These are phyloP conservation scores for Pogonus chalceus DNA, from an alignment of 1,140 invertebrate genomes.

Conservation along the genomic window DNA sequence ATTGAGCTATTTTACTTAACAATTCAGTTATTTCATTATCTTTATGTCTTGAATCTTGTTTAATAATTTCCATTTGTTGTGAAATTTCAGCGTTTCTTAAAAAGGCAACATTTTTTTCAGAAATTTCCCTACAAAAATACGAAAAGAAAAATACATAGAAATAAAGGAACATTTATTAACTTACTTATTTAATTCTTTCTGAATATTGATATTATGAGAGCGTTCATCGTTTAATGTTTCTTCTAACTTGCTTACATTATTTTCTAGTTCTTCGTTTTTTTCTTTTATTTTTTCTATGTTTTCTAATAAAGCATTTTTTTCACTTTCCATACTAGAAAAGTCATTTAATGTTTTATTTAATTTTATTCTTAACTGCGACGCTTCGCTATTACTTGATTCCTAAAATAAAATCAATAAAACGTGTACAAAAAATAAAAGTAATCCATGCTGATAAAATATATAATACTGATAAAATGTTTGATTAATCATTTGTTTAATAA, in stretches of 20 bases:
- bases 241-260: slow-evolving; percentile 29
- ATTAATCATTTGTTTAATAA: no score
- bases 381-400: slow-evolving; percentile 28
- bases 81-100: slow-evolving; percentile 75
- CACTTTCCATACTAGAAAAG: slow-evolving; percentile 29
- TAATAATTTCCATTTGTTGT: slow-evolving; percentile 64
- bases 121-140: slow-evolving; percentile 42
- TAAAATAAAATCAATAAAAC: background rate
- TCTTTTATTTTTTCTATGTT: slow-evolving; percentile 29
- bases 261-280: slow-evolving; percentile 23
- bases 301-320: slow-evolving; percentile 26
- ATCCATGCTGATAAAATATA: no score
- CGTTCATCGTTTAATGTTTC: slow-evolving; percentile 31
- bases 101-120: slow-evolving; percentile 66
- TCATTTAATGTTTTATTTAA: slow-evolving; percentile 31
- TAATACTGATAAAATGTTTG: no score
- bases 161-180: no score
- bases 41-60: slow-evolving; percentile 55
- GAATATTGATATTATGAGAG: slow-evolving; percentile 30
- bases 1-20: slow-evolving; percentile 36
- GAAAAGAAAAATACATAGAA: slow-evolving; percentile 7
- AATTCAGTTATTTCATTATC: slow-evolving; percentile 48
- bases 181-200: slow-evolving; percentile 33
- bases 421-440: background rate
- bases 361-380: slow-evolving; percentile 30